These are phyloP conservation scores for Eubucco bourcierii DNA, from an alignment of 2,113 vertebrate species.

Conservation along the genomic window DNA sequence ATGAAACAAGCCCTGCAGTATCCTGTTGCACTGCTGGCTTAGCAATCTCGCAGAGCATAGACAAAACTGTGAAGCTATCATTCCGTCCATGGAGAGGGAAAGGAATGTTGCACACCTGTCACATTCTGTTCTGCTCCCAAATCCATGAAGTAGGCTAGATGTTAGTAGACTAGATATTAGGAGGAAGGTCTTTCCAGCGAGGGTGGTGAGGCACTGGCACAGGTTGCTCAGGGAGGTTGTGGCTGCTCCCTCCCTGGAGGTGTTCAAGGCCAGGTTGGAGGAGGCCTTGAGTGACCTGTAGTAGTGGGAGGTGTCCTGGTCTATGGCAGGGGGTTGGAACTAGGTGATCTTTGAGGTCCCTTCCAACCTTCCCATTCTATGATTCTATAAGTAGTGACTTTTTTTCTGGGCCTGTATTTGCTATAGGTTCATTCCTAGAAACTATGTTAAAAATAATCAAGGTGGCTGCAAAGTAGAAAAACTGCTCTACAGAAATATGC, in stretches of 20 bases:
- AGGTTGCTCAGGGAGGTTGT: too few relatives aligned
- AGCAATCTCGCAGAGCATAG: neutral
- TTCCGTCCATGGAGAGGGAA: neutral
- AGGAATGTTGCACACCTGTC: neutral
- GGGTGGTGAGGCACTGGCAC: too few relatives aligned
- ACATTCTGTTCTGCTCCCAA: neutral
- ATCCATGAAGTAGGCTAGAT: neutral
- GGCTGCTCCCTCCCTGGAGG: too few relatives aligned
- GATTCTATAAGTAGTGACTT: too few relatives aligned
- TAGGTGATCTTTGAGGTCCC: too few relatives aligned
- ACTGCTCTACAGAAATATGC: neutral
- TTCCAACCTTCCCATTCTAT: too few relatives aligned
- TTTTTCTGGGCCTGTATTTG: neutral
- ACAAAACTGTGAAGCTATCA: neutral
- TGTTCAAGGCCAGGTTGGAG: too few relatives aligned
- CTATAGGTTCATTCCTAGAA: neutral
- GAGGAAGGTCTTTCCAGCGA: too few relatives aligned
- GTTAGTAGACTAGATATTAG: too few relatives aligned
- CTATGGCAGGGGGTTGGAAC: too few relatives aligned
- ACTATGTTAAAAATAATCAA: neutral
- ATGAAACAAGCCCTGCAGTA: neutral
- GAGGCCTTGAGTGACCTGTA: too few relatives aligned
- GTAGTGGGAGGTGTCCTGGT: too few relatives aligned
- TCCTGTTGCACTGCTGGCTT: neutral
- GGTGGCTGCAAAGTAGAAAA: neutral